Base-by-base conservation (phyloP, 2,113 vertebrate species). In the Ictidomys tridecemlineatus region DNA sequence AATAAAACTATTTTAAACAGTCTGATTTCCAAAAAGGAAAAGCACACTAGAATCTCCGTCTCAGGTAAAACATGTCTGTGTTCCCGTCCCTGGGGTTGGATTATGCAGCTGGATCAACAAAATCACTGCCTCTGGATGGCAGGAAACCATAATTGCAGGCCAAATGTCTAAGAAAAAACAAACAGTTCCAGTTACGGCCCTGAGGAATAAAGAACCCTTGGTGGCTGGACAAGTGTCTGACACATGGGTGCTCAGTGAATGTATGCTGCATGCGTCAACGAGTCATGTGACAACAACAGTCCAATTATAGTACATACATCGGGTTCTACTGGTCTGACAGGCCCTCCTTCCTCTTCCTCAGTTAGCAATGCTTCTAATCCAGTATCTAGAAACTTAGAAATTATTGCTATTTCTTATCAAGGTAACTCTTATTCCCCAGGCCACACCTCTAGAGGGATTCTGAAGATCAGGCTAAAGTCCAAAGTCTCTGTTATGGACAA, bases 381-480 rank as follows among this genome's bases (percentile, higher is more conserved):
- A 84, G 93, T 77, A 53, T 78, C 73, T 79, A 92, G 76, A 95
- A 98, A 82, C 80, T 95, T 83, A 91, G 61, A 83, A 94, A 26
- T 82, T 28, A 93, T 90, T 95, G 20, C 80, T 74, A 61, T 42
- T 79, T 61, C 84, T 86, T 97, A 95, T 97, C 93, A 89, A 87
- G 76, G 92, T 73, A 95, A 97, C 65, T 61, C 48, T 96, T 88
- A 78, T 9, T 34, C 51, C 45, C n/a, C 37, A 53, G 42, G n/a
- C 45, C 89, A 87, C 84, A 96, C 89, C 93, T 93, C 58, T 61
- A 39, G 5, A 34, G 34, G 37, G 93, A 97, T 79, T 72, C 69
- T 77, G 34, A 97, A 93, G 79, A 73, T 89, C 42, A 56, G 92
- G 96, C 63, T 95, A n/a, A 96, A 96, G 97, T 98, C 86, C 96